Conservation (phyloP, 2,888 invertebrate genomes). For the Amphipyra tragopoginis region DNA sequence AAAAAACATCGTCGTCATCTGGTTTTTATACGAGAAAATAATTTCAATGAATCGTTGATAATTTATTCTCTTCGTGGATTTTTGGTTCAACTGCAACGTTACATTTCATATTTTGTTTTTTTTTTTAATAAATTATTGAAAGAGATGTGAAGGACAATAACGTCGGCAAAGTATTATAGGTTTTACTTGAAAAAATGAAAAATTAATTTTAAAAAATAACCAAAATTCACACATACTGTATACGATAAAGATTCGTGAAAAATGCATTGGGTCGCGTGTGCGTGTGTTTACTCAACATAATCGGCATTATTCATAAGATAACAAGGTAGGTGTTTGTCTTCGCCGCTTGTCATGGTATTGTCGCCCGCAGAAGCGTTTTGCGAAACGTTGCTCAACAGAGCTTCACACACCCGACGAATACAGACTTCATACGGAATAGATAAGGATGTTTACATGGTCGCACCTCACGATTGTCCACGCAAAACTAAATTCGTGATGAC, state of each 20-base stretch:
- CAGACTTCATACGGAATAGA: conserved; percentile 70
- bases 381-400: conserved; percentile 83
- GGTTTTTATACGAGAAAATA: too few relatives aligned
- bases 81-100: too few relatives aligned
- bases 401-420: conserved; percentile 68
- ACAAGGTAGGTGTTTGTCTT: conserved; percentile 85
- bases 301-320: conserved; percentile 90
- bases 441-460: conserved; percentile 68
- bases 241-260: conserved; percentile 82
- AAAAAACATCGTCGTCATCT: too few relatives aligned
- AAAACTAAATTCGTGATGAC: conserved; percentile 21
- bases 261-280: conserved; percentile 82
- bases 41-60: too few relatives aligned
- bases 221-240: conserved; percentile 73
- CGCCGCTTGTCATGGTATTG: conserved; percentile 84
- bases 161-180: background rate
- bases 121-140: too few relatives aligned
- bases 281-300: conserved; percentile 86
- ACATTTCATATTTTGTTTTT: too few relatives aligned
- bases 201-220: conserved; percentile 24
- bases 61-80: too few relatives aligned
- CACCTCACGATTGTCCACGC: conserved; percentile 56
- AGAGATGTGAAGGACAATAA: background rate
- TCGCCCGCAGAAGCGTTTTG: conserved; percentile 84
- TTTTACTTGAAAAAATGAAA: background rate